A percentile compares a stretch with the other conserved stretches of the same genome.
phyloP scores from a whole-genome alignment of 37 sponge, comb jelly and placozoan species.

The Amphimedon queenslandica region DNA sequence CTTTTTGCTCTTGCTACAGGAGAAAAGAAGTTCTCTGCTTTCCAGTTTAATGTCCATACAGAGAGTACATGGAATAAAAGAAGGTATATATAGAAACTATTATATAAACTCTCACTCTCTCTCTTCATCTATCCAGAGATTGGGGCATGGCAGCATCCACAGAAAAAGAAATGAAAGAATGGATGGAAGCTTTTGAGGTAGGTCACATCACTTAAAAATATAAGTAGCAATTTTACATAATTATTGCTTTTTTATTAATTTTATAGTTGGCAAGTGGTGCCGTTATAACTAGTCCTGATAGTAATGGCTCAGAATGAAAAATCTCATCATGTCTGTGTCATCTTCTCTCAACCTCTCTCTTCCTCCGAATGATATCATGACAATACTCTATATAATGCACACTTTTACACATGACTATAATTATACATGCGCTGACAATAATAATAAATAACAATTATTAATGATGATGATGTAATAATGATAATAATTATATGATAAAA shows the following conservation, averaged over 20 bases:
- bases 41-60: constrained; percentile 74
- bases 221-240: neutral
- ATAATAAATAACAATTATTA: no score
- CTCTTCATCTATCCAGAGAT: constrained; percentile 18
- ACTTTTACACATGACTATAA: no score
- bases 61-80: constrained; percentile 89
- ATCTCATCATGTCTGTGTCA: no score
- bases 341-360: neutral
- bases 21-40: constrained; percentile 44
- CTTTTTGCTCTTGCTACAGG: constrained; percentile 29
- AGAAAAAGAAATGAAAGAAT: constrained; percentile 75
- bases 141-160: constrained; percentile 71
- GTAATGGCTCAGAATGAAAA: no score
- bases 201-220: neutral
- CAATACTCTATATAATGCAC: no score
- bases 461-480: no score
- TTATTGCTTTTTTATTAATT: neutral
- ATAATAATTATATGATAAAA: no score
- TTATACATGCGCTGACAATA: no score
- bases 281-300: neutral
- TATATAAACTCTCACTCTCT: neutral
- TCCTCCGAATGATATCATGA: neutral
- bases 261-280: neutral
- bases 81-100: constrained; percentile 22
- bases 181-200: constrained; percentile 85